A percentile compares a stretch with the other conserved stretches of the same genome.
phyloP scores from a whole-genome alignment of 2,797 vertebrate genomes.

The Sciurus carolinensis region DNA sequence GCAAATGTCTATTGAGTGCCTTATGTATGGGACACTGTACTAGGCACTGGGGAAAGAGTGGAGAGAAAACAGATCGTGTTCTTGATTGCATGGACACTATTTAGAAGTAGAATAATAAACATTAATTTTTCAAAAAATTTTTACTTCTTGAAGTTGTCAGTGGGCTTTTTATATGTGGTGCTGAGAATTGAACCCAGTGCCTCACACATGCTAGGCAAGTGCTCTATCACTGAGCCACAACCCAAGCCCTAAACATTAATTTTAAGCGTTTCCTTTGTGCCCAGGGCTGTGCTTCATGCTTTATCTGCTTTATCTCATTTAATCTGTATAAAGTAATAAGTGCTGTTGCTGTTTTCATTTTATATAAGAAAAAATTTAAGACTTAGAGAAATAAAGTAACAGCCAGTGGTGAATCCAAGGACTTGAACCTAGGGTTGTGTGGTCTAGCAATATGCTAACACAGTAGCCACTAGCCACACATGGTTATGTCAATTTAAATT shows the following conservation, averaged over 20 bases:
- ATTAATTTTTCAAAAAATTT: neutral
- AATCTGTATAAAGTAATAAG: neutral
- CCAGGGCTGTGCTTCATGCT: neutral
- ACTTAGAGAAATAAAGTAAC: conserved; percentile 29
- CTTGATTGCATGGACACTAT: neutral
- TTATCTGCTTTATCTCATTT: conserved; percentile 13
- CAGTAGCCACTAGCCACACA: neutral
- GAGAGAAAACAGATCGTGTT: neutral
- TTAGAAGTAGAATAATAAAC: conserved; percentile 30
- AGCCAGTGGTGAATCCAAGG: neutral
- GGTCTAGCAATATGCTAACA: neutral
- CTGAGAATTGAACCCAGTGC: no score
- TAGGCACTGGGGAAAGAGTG: neutral
- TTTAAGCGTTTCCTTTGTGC: neutral
- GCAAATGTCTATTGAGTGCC: conserved; percentile 17
- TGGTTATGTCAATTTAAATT: neutral
- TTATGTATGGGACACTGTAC: neutral
- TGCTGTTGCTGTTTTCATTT: conserved; percentile 32
- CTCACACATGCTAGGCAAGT: no score
- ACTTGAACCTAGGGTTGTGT: neutral
- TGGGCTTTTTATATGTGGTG: no score
- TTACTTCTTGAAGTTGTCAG: no score
- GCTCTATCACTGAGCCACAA: no score
- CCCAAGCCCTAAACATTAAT: neutral
- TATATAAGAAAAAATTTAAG: conserved; percentile 4